A percentile compares a stretch with the other conserved stretches of the same genome.
Conservation (phyloP, 2,888 invertebrate species). For the Mantis religiosa region DNA sequence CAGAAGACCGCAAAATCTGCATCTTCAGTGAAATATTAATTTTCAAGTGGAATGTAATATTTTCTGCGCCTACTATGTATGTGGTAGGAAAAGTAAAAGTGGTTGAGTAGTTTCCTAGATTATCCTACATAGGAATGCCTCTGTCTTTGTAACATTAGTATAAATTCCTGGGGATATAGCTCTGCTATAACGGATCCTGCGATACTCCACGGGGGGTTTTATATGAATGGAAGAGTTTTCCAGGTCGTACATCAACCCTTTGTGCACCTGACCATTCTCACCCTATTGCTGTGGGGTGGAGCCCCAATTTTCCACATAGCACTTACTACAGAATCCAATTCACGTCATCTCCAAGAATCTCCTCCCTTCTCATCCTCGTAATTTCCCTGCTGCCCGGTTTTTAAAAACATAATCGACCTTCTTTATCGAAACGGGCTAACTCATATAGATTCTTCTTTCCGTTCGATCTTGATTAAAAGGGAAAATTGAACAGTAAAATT, state of each 20-base stretch:
- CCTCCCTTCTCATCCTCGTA: background rate
- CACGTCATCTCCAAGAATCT: background rate
- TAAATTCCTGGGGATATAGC: too few species aligned
- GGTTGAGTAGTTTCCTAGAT: too few species aligned
- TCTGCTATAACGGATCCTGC: too few species aligned
- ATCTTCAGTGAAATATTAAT: too few species aligned
- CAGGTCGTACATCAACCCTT: background rate
- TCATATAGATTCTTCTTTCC: background rate
- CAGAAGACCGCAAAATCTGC: too few species aligned
- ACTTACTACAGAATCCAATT: background rate
- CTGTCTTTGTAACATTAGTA: too few species aligned
- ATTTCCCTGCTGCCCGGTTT: background rate
- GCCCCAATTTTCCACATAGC: background rate
- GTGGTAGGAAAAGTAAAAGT: too few species aligned
- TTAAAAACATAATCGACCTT: background rate
- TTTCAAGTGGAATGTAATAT: too few species aligned
- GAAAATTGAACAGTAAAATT: constrained; percentile 2
- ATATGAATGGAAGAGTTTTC: too few species aligned
- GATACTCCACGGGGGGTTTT: too few species aligned
- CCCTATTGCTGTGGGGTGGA: background rate
- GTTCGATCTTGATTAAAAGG: constrained; percentile 1
- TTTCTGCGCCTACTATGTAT: too few species aligned
- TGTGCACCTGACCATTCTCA: background rate
- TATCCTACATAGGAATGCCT: too few species aligned
- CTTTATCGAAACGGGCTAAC: background rate